Conservation (phyloP, 2,797 vertebrate species). For the Eulemur albifrons region DNA sequence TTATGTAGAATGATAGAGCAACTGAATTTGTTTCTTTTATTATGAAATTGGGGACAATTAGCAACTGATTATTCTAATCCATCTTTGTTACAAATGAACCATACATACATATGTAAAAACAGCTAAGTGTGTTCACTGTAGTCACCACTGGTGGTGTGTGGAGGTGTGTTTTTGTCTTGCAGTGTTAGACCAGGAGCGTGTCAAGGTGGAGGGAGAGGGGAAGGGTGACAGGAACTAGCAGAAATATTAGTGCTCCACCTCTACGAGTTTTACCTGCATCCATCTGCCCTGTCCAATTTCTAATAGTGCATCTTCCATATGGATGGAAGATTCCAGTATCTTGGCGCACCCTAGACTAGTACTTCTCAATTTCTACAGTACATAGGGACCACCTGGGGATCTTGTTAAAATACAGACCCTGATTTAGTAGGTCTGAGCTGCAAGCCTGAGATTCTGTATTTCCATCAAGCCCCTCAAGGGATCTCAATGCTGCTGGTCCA, state of each 20-base stretch:
- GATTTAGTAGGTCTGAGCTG: background rate
- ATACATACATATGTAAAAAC: background rate
- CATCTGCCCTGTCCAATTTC: background rate
- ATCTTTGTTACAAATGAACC: slow-evolving; percentile 1
- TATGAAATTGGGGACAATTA: background rate
- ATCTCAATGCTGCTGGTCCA: background rate
- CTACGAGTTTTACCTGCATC: background rate
- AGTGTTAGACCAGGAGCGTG: background rate
- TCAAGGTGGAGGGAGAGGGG: background rate
- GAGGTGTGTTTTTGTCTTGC: background rate
- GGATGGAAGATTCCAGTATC: background rate
- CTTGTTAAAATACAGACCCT: background rate
- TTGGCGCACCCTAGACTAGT: background rate
- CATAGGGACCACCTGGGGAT: background rate
- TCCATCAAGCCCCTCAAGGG: background rate
- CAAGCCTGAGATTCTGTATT: background rate
- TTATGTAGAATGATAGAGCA: background rate
- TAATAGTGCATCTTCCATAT: background rate
- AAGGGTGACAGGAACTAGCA: background rate
- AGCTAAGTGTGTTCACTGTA: background rate
- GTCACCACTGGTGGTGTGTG: background rate
- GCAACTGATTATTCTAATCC: background rate
- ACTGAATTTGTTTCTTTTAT: background rate
- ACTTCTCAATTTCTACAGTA: background rate
- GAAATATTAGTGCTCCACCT: background rate